These are phyloP conservation scores for Capromys pilorides DNA, from an alignment of 2,797 vertebrate species.

Conservation along the genomic window DNA sequence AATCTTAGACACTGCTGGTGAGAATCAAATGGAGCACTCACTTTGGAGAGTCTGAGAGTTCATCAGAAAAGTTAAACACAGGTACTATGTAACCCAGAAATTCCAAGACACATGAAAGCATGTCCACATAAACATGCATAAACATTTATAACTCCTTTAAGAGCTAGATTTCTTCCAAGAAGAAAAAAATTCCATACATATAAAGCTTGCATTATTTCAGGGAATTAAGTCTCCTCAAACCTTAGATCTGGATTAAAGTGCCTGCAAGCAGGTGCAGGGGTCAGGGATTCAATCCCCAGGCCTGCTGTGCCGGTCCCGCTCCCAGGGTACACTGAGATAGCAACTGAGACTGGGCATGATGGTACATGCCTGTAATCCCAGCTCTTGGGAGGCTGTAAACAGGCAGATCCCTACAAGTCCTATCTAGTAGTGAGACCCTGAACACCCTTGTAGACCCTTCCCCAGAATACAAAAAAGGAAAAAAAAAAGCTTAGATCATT, in stretches of 20 bases:
- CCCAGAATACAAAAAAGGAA: too few relatives aligned
- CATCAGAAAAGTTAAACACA: background rate
- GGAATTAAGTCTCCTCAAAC: background rate
- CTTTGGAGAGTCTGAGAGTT: background rate
- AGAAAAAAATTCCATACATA: background rate
- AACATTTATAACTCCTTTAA: background rate
- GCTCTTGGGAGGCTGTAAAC: too few relatives aligned
- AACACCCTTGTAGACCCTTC: too few relatives aligned
- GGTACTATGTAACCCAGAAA: background rate
- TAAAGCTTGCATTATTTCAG: slow-evolving; percentile 14
- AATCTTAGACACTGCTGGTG: background rate
- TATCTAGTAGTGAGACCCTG: too few relatives aligned
- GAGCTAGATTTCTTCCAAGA: background rate
- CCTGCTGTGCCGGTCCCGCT: too few relatives aligned
- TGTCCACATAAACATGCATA: background rate
- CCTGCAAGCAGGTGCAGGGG: too few relatives aligned
- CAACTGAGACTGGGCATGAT: too few relatives aligned
- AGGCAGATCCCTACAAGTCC: too few relatives aligned
- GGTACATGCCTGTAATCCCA: too few relatives aligned
- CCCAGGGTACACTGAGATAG: too few relatives aligned
- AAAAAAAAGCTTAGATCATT: background rate
- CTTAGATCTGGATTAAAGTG: background rate
- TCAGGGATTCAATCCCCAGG: too few relatives aligned
- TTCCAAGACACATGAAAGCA: background rate
- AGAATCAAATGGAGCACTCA: background rate